Percentiles rank a stretch among this genome's conserved stretches.
Conservation (phyloP, 2,113 vertebrate genomes). For the Rhizomys pruinosus region DNA sequence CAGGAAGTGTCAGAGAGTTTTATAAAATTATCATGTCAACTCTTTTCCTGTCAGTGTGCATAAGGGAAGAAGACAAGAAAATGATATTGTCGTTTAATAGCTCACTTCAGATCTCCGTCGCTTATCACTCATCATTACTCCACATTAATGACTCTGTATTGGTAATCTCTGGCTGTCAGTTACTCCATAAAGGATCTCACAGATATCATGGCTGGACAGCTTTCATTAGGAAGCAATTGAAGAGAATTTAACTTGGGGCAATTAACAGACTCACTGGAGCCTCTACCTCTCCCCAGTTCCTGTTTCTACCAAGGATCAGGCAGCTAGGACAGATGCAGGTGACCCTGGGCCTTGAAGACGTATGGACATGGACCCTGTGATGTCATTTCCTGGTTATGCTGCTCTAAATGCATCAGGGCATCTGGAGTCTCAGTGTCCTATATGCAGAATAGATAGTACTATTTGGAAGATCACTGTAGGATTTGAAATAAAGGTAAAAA, state of each 20-base stretch:
- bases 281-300: background rate
- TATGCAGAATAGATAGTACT: background rate
- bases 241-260: slow-evolving; percentile 46
- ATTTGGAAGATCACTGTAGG: background rate
- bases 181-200: slow-evolving; percentile 57
- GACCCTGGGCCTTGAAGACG: background rate
- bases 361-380: fast-evolving
- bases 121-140: slow-evolving; percentile 82
- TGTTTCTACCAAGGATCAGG: background rate
- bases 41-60: slow-evolving; percentile 79
- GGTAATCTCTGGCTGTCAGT: slow-evolving; percentile 75
- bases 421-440: background rate
- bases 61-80: slow-evolving; percentile 83
- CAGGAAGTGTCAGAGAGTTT: slow-evolving; percentile 84
- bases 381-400: fast-evolving
- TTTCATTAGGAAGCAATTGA: slow-evolving; percentile 63
- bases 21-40: slow-evolving; percentile 84
- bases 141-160: slow-evolving; percentile 78
- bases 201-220: slow-evolving; percentile 60
- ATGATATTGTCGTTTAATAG: slow-evolving; percentile 84
- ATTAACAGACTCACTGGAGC: background rate
- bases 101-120: slow-evolving; percentile 79
- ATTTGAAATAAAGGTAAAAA: background rate
- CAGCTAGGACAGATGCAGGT: background rate
- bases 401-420: fast-evolving